These are phyloP conservation scores for Phalangium opilio DNA, from an alignment of 2,888 invertebrate genomes.

Conservation along the genomic window DNA sequence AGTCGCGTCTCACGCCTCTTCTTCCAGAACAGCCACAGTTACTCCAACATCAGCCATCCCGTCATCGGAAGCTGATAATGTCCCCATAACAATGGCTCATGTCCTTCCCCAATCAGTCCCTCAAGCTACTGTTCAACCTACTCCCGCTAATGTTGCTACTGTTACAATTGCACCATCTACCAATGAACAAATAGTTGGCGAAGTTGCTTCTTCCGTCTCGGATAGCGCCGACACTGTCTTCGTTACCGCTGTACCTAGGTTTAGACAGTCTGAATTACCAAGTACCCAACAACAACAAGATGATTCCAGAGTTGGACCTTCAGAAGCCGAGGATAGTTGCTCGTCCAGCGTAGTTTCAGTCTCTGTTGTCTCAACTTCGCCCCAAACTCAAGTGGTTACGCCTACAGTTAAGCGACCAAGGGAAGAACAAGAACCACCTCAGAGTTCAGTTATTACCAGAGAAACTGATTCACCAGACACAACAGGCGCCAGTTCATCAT, in stretches of 20 bases:
- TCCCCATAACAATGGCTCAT: too few species aligned
- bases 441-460: not conserved
- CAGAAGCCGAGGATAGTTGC: too few species aligned
- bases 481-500: not conserved
- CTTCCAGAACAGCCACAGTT: constrained; percentile 26
- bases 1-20: constrained; percentile 7
- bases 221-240: too few species aligned
- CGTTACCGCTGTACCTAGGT: too few species aligned
- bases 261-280: too few species aligned
- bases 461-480: not conserved
- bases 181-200: not conserved
- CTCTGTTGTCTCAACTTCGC: constrained; percentile 1
- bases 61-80: not conserved
- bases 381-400: constrained; percentile 15
- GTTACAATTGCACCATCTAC: constrained; percentile 15
- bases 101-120: constrained; percentile 6
- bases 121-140: constrained; percentile 19
- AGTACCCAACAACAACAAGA: too few species aligned
- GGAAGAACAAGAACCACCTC: constrained; percentile 7
- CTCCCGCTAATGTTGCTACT: constrained; percentile 18
- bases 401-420: constrained; percentile 16
- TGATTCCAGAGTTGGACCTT: too few species aligned
- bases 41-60: constrained; percentile 28
- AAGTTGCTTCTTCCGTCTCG: too few species aligned
- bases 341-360: too few species aligned